Evolutionary conservation across 2,888 invertebrate species (phyloP), one percentile per base, ranked within the genome.

Genomic region (Spialia ferax): DNA sequence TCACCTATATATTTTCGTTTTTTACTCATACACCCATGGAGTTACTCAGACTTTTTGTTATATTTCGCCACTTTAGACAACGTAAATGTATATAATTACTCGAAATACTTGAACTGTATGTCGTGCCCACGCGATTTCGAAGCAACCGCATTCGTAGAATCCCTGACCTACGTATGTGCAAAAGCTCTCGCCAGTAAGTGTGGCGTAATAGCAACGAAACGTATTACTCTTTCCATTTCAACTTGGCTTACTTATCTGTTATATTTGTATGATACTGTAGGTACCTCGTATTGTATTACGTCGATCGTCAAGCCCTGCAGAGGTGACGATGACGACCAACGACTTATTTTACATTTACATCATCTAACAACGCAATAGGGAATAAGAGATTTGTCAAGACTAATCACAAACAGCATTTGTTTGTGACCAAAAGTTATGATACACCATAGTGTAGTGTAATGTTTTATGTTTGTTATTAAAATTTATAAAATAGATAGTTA

Each of bases 161-260:
- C 65, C 65, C 42, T 65, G 65, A 65, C 65, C 65, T 65, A 65
- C 59, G 52, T 38, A 52, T 23, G 59, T 65, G 65, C 59, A 57
- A 65, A 65, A 65, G 59, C 59, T 65, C 54, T 48, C 29, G 52
- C 52, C 13, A 13, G 29, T 48, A 11, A 22, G 20, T 11, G 52
- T 59, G 52, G 52, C 52, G 65, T 59, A 42, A 65, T 65, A 52
- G 59, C 59, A 50, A 38, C 52, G 65, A 65, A 42, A 65, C 57
- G 38, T 54, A 55, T 55, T 29, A 50, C 15, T 50, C 64, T 22
- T 52, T 38, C 64, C 57, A 57, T 50, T 57, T 26, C 64, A 50
- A 65, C 64, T 50, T 22, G 50, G 57, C 50, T 57, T 48, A 57
- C 56, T 64, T 57, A 64, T 65, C 64, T 59, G 20, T 48, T 64